Base-by-base conservation (phyloP, 2,113 vertebrate genomes). In the Cebidichthys violaceus region DNA sequence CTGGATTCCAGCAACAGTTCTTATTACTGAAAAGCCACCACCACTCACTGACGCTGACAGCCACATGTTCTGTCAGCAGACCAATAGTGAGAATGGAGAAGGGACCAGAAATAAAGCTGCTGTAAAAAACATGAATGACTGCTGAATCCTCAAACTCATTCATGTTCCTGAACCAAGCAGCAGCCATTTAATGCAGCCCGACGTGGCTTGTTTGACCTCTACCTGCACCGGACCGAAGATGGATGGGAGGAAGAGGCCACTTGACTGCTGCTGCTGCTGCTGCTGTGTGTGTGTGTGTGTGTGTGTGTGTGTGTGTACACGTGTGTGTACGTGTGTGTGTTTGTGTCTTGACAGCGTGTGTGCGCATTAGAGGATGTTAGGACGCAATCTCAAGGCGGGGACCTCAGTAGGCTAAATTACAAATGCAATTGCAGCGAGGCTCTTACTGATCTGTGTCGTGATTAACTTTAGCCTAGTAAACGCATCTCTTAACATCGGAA, bases 51-150 rank as follows among this genome's bases (percentile, higher is more conserved):
- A 72, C 57, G 24, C 31, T 5, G 61, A 57, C 35, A 54, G 75
- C 68, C 79, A 73, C 67, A 60, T 78, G 81, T 81, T 55, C 35
- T 67, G 69, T 69, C 68, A 74, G 57, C 41, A 60, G 64, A 55
- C 5, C 54, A 27, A 31, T 3, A 18, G 75, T 41, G 62, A 50
- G 4, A 10, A 39, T 6, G 11, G 62, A 74, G 39, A 52, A 2
- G 9, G 18, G 27, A 55, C 15, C 39, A 24, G 52, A 68, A 39
- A 66, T 45, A 45, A 75, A 72, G 47, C 52, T 35, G 50, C 10
- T 69, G 55, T 70, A 68, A 55, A 82, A 65, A 68, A 13, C 75
- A 82, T 68, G 62, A 86, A 76, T 72, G 70, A 71, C 75, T 15
- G 22, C 66, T 24, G 64, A 78, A 67, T 35, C 75, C 67, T 76